Evolutionary conservation across 64 coral and sea anemone species (phyloP), one percentile per base, ranked within the genome.

Genomic region (Trachythela sp.): DNA sequence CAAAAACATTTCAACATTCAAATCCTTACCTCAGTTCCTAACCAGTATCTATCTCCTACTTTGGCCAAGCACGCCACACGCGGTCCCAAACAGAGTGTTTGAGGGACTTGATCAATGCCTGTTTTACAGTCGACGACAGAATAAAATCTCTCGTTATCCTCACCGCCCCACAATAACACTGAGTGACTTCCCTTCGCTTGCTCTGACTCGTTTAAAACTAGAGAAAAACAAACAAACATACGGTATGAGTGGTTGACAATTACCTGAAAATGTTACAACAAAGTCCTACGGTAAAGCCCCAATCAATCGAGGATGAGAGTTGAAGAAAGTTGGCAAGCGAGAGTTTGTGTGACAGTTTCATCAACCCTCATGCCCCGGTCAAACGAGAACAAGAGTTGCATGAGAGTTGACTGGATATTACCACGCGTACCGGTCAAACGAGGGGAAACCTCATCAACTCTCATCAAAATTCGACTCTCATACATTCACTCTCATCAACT

Each of bases 91-190:
- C 92, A 99, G 20, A 89, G 86, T 33, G 91, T 54, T 38, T 95
- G 93, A 18, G 94, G 58, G 7, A 86, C 58, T 27, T 93, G 92
- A 36, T 91, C 94, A 22, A 91, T 39, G 20, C 96, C 96, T 14
- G 93, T 99, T 30, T 99, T 91, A 88, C 91, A 87, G 88, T 99
- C 94, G 5, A 99, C 34, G 76, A 99, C 91, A 77, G 93, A 93
- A 84, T 94, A 99, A 70, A 89, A 50, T 1, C 96, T 88, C 13
- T 91, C 88, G 0, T 94, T 89, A 54, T 91, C 70, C 39, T 99
- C 96, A 75, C 96, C 88, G 39, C 93, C 88, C 96, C 96, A 99
- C 2, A 99, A 36, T 80, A 99, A 77, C 24, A 99, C 89, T 83
- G 89, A 99, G n/a, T 76, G 89, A 10, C 84, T 90, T 13, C 85